Base-by-base conservation (phyloP, 2,888 invertebrate genomes). In the Platycheirus albimanus region DNA sequence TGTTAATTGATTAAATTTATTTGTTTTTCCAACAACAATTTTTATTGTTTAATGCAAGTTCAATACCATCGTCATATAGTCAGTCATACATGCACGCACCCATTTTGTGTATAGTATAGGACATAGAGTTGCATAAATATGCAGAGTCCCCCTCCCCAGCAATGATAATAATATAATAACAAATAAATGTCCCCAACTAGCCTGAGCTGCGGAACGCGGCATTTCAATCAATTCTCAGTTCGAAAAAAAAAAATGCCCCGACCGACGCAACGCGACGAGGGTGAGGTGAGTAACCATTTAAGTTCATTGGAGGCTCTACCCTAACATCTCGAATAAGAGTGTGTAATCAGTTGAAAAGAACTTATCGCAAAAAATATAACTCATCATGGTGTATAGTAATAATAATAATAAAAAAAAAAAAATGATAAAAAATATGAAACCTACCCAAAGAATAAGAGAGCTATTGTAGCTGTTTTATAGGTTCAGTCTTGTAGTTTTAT, bases 21-120 rank as follows among this genome's bases (percentile, higher is more conserved):
- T 58, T 43, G 13, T 10, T 33, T 33, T 33, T 33, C 30, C 30
- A 33, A 33, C 30, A 33, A 24, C 24, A 49, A 49, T 28, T 24
- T 13, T 30, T 7, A 19, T 70, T 63, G 70, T 70, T 64, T 56
- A 49, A n/a, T 58, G 41, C 51, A 78, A 58, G 71, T 78, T 78
- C 70, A 78, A 49, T 71, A 56, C 11, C 30, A 43, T 2, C 20
- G 20, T 56, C 36, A 54, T 30, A 51, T 24, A 45, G 2, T 0
- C 20, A 45, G 2, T 0, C 6, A 7, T 1, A 2, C 4, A 20
- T n/a, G 17, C 41, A 64, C 63, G 70, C 64, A 56, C 56, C 70
- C 63, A 63, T 17, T 10, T 56, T 24, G 24, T 33, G 30, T 33
- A 33, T 4, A 33, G 6, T 3, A 24, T 6, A 6, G 7, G 3